phyloP scores from a whole-genome alignment of 2,113 vertebrate genomes.

The Percopsis transmontana region DNA sequence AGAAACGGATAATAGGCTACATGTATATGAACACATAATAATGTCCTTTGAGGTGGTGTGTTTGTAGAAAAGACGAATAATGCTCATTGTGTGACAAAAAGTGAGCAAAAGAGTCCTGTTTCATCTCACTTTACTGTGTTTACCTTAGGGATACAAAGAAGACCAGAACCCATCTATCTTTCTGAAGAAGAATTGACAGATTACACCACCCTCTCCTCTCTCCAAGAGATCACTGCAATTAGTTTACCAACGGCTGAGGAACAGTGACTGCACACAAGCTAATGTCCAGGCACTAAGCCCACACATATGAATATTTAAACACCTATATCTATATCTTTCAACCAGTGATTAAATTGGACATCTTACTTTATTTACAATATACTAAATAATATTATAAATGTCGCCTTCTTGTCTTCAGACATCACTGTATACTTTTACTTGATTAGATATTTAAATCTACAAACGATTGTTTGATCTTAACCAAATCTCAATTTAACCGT shows the following conservation, averaged over 20 bases:
- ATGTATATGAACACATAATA: constrained; percentile 7
- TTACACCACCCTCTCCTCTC: constrained; percentile 31
- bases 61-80: constrained; percentile 9
- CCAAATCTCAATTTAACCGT: background rate
- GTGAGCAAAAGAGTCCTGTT: constrained; percentile 13
- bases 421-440: too few species aligned
- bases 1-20: background rate
- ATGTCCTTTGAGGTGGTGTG: too few species aligned
- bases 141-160: constrained; percentile 3
- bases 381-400: too few species aligned
- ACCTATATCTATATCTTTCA: too few species aligned
- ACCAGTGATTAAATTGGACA: background rate
- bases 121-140: too few species aligned
- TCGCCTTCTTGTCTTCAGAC: too few species aligned
- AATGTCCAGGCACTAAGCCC: background rate
- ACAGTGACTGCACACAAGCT: constrained; percentile 13
- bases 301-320: background rate
- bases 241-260: constrained; percentile 23
- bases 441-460: too few species aligned
- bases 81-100: constrained; percentile 2
- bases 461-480: too few species aligned
- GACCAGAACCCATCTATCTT: constrained; percentile 34
- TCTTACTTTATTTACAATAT: background rate
- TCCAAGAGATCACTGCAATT: constrained; percentile 46
- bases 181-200: constrained; percentile 24